Evolutionary conservation across 2,113 vertebrate species (phyloP).

Genomic region (Amia ocellicauda): DNA sequence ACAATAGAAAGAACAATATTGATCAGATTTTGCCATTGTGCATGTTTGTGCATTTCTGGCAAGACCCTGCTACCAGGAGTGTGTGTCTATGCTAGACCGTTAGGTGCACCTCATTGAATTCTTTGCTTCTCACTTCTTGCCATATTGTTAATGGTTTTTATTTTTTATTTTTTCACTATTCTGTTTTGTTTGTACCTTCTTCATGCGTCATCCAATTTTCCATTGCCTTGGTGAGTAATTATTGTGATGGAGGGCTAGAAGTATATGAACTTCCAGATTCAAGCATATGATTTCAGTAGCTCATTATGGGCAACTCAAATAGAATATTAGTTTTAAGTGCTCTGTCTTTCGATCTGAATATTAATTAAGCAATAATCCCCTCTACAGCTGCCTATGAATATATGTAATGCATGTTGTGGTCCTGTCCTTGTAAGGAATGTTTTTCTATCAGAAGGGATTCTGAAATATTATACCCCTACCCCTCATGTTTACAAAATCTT

Average conservation of each 20-base stretch:
- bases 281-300: no score
- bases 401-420: constrained; percentile 13
- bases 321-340: not conserved
- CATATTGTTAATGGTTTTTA: constrained; percentile 33
- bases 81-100: constrained; percentile 31
- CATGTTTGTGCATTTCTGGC: no score
- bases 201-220: not conserved
- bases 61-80: not conserved
- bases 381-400: not conserved
- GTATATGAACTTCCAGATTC: no score
- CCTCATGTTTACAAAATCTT: no score
- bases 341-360: constrained; percentile 9
- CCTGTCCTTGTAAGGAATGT: no score
- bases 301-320: not conserved
- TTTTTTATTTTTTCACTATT: constrained; percentile 32
- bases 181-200: constrained; percentile 20
- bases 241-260: no score
- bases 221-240: no score
- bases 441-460: no score
- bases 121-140: constrained; percentile 1
- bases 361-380: not conserved
- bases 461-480: no score
- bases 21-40: no score
- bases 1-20: no score
- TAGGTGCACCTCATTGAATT: constrained; percentile 34